Conservation (phyloP, 2,888 invertebrate genomes). For the Rhagonycha fulva region DNA sequence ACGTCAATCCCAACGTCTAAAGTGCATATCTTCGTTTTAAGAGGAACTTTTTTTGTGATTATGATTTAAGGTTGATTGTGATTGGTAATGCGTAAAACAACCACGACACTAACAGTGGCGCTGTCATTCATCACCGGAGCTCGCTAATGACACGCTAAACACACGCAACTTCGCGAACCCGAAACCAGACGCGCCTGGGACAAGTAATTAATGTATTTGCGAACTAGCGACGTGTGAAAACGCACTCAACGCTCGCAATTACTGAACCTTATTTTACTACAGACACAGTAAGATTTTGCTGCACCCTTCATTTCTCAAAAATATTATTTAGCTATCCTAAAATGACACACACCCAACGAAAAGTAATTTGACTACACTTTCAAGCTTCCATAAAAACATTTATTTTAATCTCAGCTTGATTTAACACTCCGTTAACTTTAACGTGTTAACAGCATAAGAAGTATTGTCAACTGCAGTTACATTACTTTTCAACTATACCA, state of each 20-base stretch:
- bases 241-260: slow-evolving; percentile 44
- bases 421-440: not conserved
- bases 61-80: slow-evolving; percentile 39
- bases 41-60: not conserved
- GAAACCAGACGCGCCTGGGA: slow-evolving; percentile 41
- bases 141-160: slow-evolving; percentile 55
- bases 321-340: slow-evolving; percentile 15
- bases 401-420: not conserved
- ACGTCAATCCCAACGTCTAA: not conserved
- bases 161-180: slow-evolving; percentile 48
- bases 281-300: slow-evolving; percentile 31
- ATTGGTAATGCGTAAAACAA: slow-evolving; percentile 53
- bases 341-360: slow-evolving; percentile 11
- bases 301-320: slow-evolving; percentile 16
- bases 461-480: not conserved
- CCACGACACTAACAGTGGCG: slow-evolving; percentile 53
- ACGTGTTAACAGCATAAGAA: not conserved
- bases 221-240: slow-evolving; percentile 49
- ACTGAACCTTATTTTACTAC: slow-evolving; percentile 30
- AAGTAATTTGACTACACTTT: not conserved
- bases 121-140: slow-evolving; percentile 52
- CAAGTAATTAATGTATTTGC: slow-evolving; percentile 52
- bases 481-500: not conserved
- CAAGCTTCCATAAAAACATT: not conserved
- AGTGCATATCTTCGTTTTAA: not conserved